Percentiles rank a stretch among this genome's conserved stretches.
Evolutionary conservation across 1,140 invertebrate genomes (phyloP).

Genomic region (Neodiprion pinetum): DNA sequence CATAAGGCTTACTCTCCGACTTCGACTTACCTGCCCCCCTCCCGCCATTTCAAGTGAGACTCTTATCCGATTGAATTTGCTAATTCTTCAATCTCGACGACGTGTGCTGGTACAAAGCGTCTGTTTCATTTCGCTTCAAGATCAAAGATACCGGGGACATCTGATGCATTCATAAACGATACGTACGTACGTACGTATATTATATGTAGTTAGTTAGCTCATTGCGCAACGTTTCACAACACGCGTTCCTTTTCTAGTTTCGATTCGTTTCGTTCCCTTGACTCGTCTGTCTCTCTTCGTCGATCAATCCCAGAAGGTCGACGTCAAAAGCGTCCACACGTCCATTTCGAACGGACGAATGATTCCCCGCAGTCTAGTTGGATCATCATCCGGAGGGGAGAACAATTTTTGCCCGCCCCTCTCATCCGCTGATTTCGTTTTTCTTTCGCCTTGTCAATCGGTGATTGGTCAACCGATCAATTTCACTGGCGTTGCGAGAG

Average conservation of each 20-base stretch:
- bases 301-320: neutral
- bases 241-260: neutral
- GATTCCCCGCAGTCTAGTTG: neutral
- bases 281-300: neutral
- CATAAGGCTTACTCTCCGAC: neutral
- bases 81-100: neutral
- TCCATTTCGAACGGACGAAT: neutral
- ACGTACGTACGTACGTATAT: neutral
- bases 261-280: neutral
- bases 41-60: neutral
- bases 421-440: too few species aligned
- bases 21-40: neutral
- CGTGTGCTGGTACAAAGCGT: neutral
- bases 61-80: slow-evolving; percentile 5
- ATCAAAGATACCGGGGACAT: neutral
- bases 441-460: neutral
- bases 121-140: neutral
- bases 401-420: neutral
- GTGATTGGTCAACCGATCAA: neutral
- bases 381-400: neutral
- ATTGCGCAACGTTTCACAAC: neutral
- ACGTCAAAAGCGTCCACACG: neutral
- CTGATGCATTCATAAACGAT: neutral
- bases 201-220: neutral
- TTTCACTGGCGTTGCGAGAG: neutral